Evolutionary conservation across 2,797 vertebrate genomes (phyloP).

Genomic region (Momotus momota): DNA sequence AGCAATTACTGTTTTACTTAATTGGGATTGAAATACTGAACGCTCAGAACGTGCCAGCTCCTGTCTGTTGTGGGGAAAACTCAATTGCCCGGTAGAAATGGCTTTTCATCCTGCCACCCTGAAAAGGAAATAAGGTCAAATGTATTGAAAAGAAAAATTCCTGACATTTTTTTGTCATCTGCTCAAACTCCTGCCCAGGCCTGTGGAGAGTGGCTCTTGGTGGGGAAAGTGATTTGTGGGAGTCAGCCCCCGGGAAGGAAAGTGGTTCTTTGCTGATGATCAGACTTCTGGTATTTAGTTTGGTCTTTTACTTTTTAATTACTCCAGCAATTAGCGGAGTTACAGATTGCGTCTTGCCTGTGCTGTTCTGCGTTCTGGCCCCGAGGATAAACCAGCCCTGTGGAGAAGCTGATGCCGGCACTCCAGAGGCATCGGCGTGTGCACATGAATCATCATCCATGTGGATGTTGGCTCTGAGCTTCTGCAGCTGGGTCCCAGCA

Average conservation of each 20-base stretch:
- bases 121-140: neutral
- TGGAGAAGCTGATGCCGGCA: neutral
- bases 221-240: neutral
- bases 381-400: neutral
- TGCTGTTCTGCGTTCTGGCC: neutral
- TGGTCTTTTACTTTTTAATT: conserved; percentile 28
- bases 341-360: neutral
- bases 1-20: conserved; percentile 48
- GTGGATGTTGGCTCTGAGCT: neutral
- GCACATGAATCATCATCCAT: accelerated
- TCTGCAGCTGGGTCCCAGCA: neutral
- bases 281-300: neutral
- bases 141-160: conserved; percentile 6
- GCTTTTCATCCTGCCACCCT: neutral
- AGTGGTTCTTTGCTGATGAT: neutral
- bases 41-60: neutral
- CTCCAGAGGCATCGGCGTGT: neutral
- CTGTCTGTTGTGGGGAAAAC: conserved; percentile 5
- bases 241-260: neutral
- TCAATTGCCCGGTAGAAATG: neutral
- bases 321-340: neutral
- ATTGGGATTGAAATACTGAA: conserved; percentile 34
- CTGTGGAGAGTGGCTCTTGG: neutral
- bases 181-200: neutral
- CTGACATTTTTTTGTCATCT: neutral